Conservation (phyloP, 2,888 invertebrate species). For the Folsomia manolachei region DNA sequence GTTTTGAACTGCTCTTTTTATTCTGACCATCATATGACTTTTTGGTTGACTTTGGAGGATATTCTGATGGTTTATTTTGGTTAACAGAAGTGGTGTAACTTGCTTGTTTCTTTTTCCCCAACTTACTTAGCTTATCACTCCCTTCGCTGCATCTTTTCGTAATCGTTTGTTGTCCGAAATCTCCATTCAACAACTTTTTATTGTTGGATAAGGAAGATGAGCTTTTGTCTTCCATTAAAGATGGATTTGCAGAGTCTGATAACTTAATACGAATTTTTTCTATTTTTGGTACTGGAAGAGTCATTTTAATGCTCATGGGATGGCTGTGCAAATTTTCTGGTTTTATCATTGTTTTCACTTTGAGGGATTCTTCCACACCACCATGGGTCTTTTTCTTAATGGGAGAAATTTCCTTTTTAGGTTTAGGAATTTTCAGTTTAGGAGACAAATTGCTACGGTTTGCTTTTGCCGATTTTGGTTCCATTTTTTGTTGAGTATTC, state of each 20-base stretch:
- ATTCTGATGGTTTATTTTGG: neutral
- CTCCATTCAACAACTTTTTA: neutral
- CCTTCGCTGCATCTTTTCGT: neutral
- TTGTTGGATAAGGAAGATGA: no score
- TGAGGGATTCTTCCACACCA: slow-evolving; percentile 1
- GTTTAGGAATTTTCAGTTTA: slow-evolving; percentile 11
- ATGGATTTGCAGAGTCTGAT: slow-evolving; percentile 10
- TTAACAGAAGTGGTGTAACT: neutral
- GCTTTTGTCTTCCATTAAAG: slow-evolving; percentile 4
- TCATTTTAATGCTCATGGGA: slow-evolving; percentile 7
- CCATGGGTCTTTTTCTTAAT: neutral
- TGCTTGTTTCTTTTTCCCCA: neutral
- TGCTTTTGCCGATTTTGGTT: neutral
- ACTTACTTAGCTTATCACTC: neutral
- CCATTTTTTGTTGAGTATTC: neutral
- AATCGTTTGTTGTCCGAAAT: neutral
- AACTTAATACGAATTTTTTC: slow-evolving; percentile 7
- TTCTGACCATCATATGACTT: neutral
- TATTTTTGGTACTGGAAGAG: slow-evolving; percentile 1
- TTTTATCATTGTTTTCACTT: neutral
- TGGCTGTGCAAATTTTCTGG: neutral
- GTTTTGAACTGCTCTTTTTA: neutral
- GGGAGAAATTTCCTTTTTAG: neutral
- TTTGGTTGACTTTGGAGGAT: neutral
- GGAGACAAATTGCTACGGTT: neutral